Conservation (phyloP, 2,797 vertebrate species). For the Chaunax sp. region DNA sequence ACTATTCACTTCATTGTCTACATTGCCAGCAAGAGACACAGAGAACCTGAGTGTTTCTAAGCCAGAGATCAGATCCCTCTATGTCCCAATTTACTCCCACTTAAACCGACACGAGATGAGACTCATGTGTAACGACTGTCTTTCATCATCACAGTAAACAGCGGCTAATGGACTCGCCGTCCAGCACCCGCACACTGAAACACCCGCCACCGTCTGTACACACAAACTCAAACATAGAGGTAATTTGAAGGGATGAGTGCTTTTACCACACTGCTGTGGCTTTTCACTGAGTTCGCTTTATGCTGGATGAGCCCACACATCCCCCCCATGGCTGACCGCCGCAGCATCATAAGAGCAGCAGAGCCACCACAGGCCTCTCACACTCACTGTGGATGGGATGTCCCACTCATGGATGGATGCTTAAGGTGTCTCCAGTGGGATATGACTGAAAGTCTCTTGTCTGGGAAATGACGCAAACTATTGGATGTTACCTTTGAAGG, state of each 20-base stretch:
- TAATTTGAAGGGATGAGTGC: slow-evolving; percentile 68
- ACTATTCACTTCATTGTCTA: neutral
- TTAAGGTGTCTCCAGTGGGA: neutral
- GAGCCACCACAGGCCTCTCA: neutral
- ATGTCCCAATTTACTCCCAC: slow-evolving; percentile 59
- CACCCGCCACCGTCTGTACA: neutral
- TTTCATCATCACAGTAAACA: slow-evolving; percentile 67
- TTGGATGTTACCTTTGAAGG: neutral
- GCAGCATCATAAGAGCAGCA: slow-evolving; percentile 6
- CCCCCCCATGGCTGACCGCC: slow-evolving; percentile 21
- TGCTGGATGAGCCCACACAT: slow-evolving; percentile 32
- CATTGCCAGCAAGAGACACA: neutral
- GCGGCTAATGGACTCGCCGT: slow-evolving; percentile 63
- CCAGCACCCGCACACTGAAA: slow-evolving; percentile 20
- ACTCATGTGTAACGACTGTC: slow-evolving; percentile 50
- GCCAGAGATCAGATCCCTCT: slow-evolving; percentile 43
- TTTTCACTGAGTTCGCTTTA: slow-evolving; percentile 61
- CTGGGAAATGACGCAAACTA: neutral
- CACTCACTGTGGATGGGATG: slow-evolving; percentile 1
- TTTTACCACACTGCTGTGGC: slow-evolving; percentile 60
- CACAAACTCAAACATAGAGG: slow-evolving; percentile 18
- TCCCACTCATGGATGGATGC: slow-evolving; percentile 4
- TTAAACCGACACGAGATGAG: slow-evolving; percentile 49
- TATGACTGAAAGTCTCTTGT: neutral
- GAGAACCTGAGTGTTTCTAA: slow-evolving; percentile 18